Conservation (phyloP, 2,797 vertebrate species). For the Xenopus petersii region DNA sequence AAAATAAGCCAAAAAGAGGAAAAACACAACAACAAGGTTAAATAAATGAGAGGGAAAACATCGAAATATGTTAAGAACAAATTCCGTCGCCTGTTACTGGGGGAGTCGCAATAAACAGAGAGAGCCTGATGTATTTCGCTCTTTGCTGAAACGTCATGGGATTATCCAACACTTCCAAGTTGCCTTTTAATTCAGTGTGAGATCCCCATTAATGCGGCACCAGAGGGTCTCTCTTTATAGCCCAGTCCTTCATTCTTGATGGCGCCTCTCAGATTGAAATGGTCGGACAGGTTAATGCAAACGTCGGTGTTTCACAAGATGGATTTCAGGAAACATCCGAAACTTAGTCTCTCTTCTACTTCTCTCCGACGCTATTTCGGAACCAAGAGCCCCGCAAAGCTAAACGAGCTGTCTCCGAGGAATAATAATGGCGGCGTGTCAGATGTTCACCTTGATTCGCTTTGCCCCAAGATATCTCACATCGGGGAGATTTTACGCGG, state of each 20-base stretch:
- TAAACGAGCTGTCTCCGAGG: constrained; percentile 3
- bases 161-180: constrained; percentile 3
- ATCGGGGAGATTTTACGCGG: neutral
- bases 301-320: constrained; percentile 14
- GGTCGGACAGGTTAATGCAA: constrained; percentile 22
- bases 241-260: constrained; percentile 1
- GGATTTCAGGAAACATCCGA: constrained; percentile 10
- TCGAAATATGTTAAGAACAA: too few relatives aligned
- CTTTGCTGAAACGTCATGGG: too few relatives aligned
- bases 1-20: too few relatives aligned
- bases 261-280: constrained; percentile 6
- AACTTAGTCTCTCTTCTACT: constrained; percentile 12
- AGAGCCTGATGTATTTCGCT: too few relatives aligned
- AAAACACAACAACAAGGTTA: too few relatives aligned
- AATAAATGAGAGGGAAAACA: too few relatives aligned
- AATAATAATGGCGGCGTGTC: constrained; percentile 27
- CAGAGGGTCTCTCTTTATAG: constrained; percentile 33
- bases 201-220: constrained; percentile 17
- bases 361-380: too few relatives aligned
- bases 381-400: neutral
- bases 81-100: too few relatives aligned
- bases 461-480: constrained; percentile 17
- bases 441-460: constrained; percentile 18
- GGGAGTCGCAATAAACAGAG: too few relatives aligned
- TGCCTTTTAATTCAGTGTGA: neutral